phyloP scores from a whole-genome alignment of 2,797 vertebrate genomes.

The Rhincodon typus region DNA sequence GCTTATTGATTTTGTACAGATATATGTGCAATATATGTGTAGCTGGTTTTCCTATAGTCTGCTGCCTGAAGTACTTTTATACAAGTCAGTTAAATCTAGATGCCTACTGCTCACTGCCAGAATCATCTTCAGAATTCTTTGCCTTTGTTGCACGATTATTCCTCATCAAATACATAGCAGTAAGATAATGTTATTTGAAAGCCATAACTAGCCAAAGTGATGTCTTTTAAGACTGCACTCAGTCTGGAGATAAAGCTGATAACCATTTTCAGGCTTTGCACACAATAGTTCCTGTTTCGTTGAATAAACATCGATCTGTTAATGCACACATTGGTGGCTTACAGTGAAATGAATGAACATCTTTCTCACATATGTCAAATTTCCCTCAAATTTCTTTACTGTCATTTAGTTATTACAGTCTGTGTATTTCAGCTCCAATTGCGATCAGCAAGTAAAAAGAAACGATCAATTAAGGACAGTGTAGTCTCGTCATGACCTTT shows the following conservation, averaged over 20 bases:
- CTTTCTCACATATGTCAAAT: neutral
- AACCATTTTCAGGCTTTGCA: neutral
- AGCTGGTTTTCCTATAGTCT: neutral
- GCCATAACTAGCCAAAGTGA: neutral
- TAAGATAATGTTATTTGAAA: neutral
- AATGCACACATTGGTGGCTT: slow-evolving; percentile 4
- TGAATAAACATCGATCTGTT: slow-evolving; percentile 7
- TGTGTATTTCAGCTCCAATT: neutral
- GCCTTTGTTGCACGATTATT: neutral
- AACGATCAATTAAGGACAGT: neutral
- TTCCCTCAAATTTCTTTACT: too few relatives aligned
- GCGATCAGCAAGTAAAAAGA: neutral
- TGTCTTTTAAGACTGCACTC: neutral
- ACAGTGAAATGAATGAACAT: neutral
- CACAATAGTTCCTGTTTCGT: neutral
- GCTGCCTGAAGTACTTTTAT: neutral
- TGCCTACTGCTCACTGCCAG: neutral
- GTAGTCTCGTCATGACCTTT: neutral
- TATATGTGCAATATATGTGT: neutral
- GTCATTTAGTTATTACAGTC: neutral
- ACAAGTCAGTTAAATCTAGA: neutral
- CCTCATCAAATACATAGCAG: neutral
- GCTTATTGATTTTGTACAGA: neutral
- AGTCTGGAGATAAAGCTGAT: neutral
- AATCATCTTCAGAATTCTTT: neutral